Percentiles rank a stretch among this genome's conserved stretches.
Evolutionary conservation across 1,140 invertebrate species (phyloP).

Genomic region (Bombus consobrinus): DNA sequence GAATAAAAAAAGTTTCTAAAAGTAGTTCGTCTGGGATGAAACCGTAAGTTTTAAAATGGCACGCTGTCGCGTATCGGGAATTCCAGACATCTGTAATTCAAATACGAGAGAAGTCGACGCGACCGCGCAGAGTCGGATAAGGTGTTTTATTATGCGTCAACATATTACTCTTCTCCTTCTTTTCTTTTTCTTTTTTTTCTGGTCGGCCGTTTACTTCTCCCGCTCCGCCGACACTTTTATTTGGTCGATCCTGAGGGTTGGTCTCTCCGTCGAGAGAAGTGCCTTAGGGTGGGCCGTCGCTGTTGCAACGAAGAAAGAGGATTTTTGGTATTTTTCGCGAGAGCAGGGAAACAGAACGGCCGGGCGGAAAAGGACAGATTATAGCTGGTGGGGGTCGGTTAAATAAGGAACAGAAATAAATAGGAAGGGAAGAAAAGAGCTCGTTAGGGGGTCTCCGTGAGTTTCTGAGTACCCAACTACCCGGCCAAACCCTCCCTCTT

Average conservation of each 20-base stretch:
- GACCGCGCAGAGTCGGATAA: conserved; percentile 16
- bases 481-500: conserved; percentile 69
- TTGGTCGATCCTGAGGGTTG: conserved; percentile 54
- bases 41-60: not conserved
- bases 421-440: conserved; percentile 82
- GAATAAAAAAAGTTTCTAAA: not conserved
- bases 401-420: conserved; percentile 82
- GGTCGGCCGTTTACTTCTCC: conserved; percentile 40
- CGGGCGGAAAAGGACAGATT: conserved; percentile 56
- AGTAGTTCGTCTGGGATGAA: not conserved
- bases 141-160: conserved; percentile 72
- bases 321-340: conserved; percentile 70
- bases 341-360: conserved; percentile 44
- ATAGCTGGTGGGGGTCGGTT: conserved; percentile 74
- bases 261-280: conserved; percentile 41
- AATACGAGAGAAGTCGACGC: conserved; percentile 13
- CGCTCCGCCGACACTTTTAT: conserved; percentile 72
- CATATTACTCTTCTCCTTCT: conserved; percentile 66
- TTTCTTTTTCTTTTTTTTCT: not conserved
- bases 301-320: conserved; percentile 71
- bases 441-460: conserved; percentile 81
- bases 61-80: conserved; percentile 2
- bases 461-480: conserved; percentile 80
- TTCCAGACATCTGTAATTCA: conserved; percentile 6
- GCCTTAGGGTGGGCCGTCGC: conserved; percentile 59